These are phyloP conservation scores for Phyllostomus hastatus DNA, from an alignment of 2,113 vertebrate species.

Conservation along the genomic window DNA sequence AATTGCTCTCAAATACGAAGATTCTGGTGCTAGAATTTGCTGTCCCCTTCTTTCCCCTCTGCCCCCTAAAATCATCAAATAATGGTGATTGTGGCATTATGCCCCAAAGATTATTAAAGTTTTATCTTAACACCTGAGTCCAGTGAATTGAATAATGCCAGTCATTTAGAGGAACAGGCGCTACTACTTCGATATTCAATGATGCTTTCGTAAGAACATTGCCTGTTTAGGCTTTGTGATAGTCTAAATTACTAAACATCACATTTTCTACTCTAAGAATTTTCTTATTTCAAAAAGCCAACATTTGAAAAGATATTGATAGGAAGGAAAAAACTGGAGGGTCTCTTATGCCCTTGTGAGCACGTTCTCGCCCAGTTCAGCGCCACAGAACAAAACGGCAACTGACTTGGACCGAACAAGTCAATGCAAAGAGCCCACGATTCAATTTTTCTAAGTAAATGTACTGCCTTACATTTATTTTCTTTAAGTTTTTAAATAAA, in stretches of 20 bases:
- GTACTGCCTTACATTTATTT: not conserved
- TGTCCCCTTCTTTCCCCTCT: not conserved
- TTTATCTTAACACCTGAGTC: not conserved
- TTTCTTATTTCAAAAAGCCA: constrained; percentile 1
- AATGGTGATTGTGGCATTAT: not conserved
- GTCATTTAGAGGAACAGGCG: not conserved
- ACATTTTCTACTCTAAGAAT: not conserved
- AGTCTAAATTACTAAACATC: not conserved
- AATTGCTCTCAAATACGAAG: not conserved
- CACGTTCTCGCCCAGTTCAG: not conserved
- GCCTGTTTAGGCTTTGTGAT: not conserved
- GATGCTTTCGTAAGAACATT: not conserved
- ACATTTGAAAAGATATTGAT: not conserved
- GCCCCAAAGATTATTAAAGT: not conserved
- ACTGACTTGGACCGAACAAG: not conserved
- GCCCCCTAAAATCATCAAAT: not conserved
- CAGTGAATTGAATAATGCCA: not conserved
- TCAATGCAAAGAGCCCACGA: not conserved
- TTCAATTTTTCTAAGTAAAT: not conserved
- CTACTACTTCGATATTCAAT: not conserved
- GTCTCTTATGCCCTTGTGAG: not conserved
- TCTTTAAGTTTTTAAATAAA: not conserved
- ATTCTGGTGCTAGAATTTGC: not conserved
- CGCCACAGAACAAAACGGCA: not conserved
- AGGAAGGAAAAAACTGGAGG: not conserved